Base-by-base conservation (phyloP, 1,140 invertebrate genomes). In the Drosophila oshimai region DNA sequence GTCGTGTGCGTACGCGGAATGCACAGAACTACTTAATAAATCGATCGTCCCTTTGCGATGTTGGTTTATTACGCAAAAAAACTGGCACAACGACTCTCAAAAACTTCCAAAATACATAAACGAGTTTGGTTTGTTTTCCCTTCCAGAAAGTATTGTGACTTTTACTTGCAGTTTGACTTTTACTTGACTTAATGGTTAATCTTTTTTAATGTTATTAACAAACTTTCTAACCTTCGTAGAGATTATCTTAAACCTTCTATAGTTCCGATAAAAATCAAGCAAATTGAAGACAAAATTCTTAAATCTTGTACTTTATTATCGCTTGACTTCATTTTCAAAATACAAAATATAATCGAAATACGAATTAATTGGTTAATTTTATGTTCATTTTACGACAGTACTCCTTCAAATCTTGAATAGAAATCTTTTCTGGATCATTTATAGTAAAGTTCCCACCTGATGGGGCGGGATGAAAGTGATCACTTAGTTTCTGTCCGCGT, bases 31-130 rank as follows among this genome's bases (percentile, higher is more conserved):
- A 33, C 22, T 15, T 51, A 51, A 36, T 65, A 42, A 42, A 22
- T 44, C 18, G 36, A 68, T 65, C 36, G 58, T 26, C 36, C 17
- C 26, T 26, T 53, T 31, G 3, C 22, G 34, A 36, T 68, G 29
- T 68, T 68, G 41, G 58, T 58, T 68, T 58, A 60, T 86, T 86
- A 86, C 81, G 81, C 64, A 86, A 86, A 81, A 62, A 67, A 86
- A 87, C 67, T 70, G 68, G 80, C 41, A 60, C 61, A 47, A 69
- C 80, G 50, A 55, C 62, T 76, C 44, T 24, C 15, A 73, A 69
- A 69, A 62, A 62, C 20, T 36, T 42, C 0, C n/a, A 61, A 86
- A 68, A 75, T 60, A 58, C 50, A 41, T 50, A 74, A 87, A 87
- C 81, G 4, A 58, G 81, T 87, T 86, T 79, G 4, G 4, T 7